phyloP scores from a whole-genome alignment of 2,797 vertebrate species.

The Silurus aristotelis region DNA sequence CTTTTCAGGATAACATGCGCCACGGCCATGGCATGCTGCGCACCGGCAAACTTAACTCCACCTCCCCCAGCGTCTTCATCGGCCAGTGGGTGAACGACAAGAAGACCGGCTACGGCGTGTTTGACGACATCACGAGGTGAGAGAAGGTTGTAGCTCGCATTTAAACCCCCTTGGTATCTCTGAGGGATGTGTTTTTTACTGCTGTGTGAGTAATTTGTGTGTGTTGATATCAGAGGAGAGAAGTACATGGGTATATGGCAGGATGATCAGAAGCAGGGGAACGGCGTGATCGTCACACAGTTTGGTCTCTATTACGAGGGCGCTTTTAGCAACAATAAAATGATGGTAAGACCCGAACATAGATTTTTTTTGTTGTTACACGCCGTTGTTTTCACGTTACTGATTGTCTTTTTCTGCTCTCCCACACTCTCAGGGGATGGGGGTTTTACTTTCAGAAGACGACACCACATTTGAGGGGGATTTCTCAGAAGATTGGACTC shows the following conservation, averaged over 20 bases:
- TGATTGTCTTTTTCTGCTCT: conserved; percentile 14
- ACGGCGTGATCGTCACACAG: conserved; percentile 93
- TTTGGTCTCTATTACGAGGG: conserved; percentile 98
- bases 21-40: conserved; percentile 93
- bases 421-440: conserved; percentile 77
- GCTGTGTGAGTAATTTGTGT: conserved; percentile 31
- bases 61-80: conserved; percentile 95
- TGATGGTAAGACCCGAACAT: conserved; percentile 82
- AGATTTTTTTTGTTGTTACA: background rate
- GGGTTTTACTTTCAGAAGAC: conserved; percentile 93
- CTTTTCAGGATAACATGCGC: conserved; percentile 90
- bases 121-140: conserved; percentile 96
- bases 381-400: background rate
- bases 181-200: background rate
- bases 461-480: conserved; percentile 95
- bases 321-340: conserved; percentile 91
- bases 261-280: conserved; percentile 89
- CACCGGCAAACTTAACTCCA: conserved; percentile 91
- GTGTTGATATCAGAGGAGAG: conserved; percentile 80
- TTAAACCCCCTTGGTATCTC: background rate
- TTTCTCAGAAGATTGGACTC: conserved; percentile 96
- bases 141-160: background rate
- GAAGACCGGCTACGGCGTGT: conserved; percentile 94
- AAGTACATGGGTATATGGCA: conserved; percentile 99
- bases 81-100: conserved; percentile 95